These are phyloP conservation scores for Colaptes auratus DNA, from an alignment of 2,113 vertebrate genomes.

Conservation along the genomic window DNA sequence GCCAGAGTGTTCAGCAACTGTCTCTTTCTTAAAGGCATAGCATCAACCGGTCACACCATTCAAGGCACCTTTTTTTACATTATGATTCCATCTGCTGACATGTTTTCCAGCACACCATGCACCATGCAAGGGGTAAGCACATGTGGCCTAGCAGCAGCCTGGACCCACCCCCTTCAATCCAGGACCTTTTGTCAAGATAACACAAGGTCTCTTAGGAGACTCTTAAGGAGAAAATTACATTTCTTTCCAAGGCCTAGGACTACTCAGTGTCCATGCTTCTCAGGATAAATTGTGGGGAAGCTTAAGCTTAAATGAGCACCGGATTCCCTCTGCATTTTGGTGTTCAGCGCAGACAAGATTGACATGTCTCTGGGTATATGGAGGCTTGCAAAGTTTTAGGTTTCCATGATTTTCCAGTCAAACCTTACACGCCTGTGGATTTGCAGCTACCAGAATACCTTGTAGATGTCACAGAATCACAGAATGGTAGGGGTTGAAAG, in stretches of 20 bases:
- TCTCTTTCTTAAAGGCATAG: too few relatives aligned
- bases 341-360: background rate
- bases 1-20: too few relatives aligned
- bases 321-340: background rate
- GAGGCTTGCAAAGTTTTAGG: background rate
- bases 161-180: rapidly evolving
- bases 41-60: too few relatives aligned
- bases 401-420: background rate
- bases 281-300: background rate
- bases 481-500: too few relatives aligned
- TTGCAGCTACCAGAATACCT: background rate
- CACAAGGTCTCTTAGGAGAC: background rate
- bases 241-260: background rate
- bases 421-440: background rate
- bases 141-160: background rate
- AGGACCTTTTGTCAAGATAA: background rate
- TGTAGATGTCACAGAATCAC: background rate
- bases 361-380: background rate
- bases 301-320: background rate
- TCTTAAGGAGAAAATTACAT: background rate
- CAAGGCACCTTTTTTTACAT: background rate
- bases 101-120: rapidly evolving
- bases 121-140: background rate
- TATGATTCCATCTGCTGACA: background rate
- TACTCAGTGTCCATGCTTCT: background rate